Base-by-base conservation (phyloP, 2,888 invertebrate genomes). In the Trichacis sp. region DNA sequence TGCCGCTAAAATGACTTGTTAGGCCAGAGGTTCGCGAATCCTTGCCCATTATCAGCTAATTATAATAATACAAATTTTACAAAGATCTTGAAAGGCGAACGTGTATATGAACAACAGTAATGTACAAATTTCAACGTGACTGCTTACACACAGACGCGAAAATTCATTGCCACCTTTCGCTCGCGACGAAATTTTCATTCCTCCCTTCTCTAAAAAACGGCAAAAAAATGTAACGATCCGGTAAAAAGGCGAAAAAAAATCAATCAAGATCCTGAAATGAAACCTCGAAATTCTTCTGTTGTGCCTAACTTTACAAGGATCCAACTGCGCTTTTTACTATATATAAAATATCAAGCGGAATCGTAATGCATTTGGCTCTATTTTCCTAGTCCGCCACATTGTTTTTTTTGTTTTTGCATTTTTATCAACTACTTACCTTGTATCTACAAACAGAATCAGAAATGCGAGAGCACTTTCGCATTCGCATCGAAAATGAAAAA, bases 271-370 rank as follows among this genome's bases (percentile, higher is more conserved):
- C 8, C 24, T 24, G 24, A 24, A 24, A 24, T 8, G 8, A 5
- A 24, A 24, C 8, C 24, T 24, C 24, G n/a, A n/a, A n/a, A n/a
- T n/a, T n/a, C n/a, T n/a, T 40, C 40, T 17, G 14, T 6, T 3
- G 2, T 40, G 14, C 6, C 17, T 40, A 5, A 18, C n/a, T 45
- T 46, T 24, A 24, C 24, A 46, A 46, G 24, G 46, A 24, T 46
- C 24, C 46, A 12, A 14, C 14, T 24, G 11, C 43, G n/a, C n/a
- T 5, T 24, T 24, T 50, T 29, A 30, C 55, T 57, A 42, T 60
- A n/a, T n/a, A 65, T 51, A 66, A 55, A 62, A 58, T 29, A 46
- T 58, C 8, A 61, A 66, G 54, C 51, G 54, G 54, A 45, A 29
- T 58, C 51, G 55, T 51, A 57, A 65, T 61, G 57, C 51, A 53